Evolutionary conservation across 2,888 invertebrate genomes (phyloP).

Genomic region (Nipponacmea schrenckii): DNA sequence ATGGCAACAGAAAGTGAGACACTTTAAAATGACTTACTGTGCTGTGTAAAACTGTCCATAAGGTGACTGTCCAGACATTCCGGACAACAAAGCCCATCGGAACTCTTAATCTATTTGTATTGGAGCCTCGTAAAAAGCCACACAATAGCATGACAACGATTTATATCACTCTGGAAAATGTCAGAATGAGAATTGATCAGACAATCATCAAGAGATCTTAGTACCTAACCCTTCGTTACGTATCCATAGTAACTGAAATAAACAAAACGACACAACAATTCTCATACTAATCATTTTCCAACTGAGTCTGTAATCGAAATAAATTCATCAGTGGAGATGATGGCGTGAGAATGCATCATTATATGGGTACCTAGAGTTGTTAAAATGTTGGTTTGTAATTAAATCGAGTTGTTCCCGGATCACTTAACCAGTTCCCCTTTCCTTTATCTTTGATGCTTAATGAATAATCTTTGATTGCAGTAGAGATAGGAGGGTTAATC

Average conservation of each 20-base stretch:
- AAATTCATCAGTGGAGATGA: neutral
- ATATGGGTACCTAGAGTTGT: neutral
- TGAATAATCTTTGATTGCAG: neutral
- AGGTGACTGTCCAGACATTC: too few species aligned
- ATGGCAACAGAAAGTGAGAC: too few species aligned
- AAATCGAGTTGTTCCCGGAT: neutral
- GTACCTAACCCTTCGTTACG: constrained; percentile 2
- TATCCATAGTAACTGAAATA: neutral
- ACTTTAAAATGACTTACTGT: too few species aligned
- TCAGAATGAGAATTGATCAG: neutral
- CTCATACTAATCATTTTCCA: neutral
- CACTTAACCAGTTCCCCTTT: neutral
- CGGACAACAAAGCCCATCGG: too few species aligned
- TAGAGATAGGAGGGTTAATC: too few species aligned
- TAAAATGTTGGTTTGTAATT: constrained; percentile 1
- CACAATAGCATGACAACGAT: neutral
- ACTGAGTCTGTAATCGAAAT: neutral
- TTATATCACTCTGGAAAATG: neutral
- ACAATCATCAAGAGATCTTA: neutral
- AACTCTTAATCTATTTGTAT: too few species aligned
- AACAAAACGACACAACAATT: neutral
- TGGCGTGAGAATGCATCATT: neutral
- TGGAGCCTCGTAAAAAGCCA: too few species aligned
- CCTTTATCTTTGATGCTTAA: neutral
- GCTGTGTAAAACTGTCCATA: too few species aligned